Evolutionary conservation across 2,888 invertebrate genomes (phyloP).

Genomic region (Oconnorella tubifera): DNA sequence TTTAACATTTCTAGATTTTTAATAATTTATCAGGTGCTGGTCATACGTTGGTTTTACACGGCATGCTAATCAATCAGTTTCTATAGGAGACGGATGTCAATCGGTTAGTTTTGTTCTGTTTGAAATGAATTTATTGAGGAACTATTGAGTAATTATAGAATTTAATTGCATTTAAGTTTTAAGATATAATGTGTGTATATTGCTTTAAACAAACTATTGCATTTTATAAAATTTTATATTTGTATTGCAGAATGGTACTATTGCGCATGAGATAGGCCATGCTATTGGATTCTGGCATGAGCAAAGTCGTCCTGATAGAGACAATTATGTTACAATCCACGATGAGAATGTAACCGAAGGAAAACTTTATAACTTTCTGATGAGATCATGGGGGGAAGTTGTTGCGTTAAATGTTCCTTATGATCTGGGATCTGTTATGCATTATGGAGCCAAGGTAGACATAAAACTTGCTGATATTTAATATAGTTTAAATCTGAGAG

Average conservation of each 20-base stretch:
- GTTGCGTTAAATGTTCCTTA: slow-evolving; percentile 46
- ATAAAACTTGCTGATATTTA: too few species aligned
- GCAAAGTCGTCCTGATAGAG: slow-evolving; percentile 49
- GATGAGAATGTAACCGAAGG: slow-evolving; percentile 42
- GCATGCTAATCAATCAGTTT: slow-evolving; percentile 40
- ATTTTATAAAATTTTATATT: too few species aligned
- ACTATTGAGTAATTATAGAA: not conserved
- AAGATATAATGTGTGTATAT: too few species aligned
- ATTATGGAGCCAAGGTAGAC: slow-evolving; percentile 47
- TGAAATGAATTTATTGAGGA: not conserved
- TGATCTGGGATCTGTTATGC: slow-evolving; percentile 52
- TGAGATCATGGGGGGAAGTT: slow-evolving; percentile 45
- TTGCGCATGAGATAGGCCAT: slow-evolving; percentile 51
- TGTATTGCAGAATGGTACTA: slow-evolving; percentile 47
- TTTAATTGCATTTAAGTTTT: too few species aligned
- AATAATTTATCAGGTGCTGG: slow-evolving; percentile 37
- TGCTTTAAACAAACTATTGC: too few species aligned
- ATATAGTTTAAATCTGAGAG: too few species aligned
- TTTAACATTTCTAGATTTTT: too few species aligned
- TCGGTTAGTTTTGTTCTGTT: slow-evolving; percentile 31
- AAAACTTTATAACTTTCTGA: slow-evolving; percentile 46
- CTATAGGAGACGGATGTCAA: slow-evolving; percentile 42
- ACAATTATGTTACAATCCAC: slow-evolving; percentile 41
- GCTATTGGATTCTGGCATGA: slow-evolving; percentile 54
- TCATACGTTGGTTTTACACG: slow-evolving; percentile 41